Percentiles rank a stretch among this genome's conserved stretches.
These are phyloP conservation scores for Branchellion lobata DNA, from an alignment of 2,888 invertebrate genomes.

Conservation along the genomic window DNA sequence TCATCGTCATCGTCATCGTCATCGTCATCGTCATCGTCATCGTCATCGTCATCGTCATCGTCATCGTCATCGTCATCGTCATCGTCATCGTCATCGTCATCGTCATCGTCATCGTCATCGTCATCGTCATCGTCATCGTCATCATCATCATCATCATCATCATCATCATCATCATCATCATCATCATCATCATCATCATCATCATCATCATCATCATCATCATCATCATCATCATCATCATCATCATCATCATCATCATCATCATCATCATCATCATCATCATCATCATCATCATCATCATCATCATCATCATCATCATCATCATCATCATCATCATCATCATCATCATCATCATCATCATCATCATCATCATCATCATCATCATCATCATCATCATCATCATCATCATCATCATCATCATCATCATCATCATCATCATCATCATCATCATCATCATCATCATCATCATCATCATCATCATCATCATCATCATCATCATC, in stretches of 20 bases:
- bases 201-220: constrained; percentile 29
- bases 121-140: constrained; percentile 30
- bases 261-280: constrained; percentile 10
- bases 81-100: neutral
- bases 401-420: constrained; percentile 16
- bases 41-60: neutral
- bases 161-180: constrained; percentile 9
- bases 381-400: constrained; percentile 32
- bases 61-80: neutral
- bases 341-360: neutral
- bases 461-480: neutral
- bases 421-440: constrained; percentile 15
- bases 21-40: neutral
- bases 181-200: constrained; percentile 26
- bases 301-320: constrained; percentile 22
- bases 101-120: neutral
- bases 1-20: neutral
- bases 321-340: constrained; percentile 9
- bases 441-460: constrained; percentile 17
- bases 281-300: constrained; percentile 16
- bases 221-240: neutral
- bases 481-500: too few species aligned
- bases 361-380: constrained; percentile 32
- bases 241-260: constrained; percentile 9
- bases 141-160: constrained; percentile 21